Base-by-base conservation (phyloP, 2,888 invertebrate genomes). In the Acanthoscelides obtectus region DNA sequence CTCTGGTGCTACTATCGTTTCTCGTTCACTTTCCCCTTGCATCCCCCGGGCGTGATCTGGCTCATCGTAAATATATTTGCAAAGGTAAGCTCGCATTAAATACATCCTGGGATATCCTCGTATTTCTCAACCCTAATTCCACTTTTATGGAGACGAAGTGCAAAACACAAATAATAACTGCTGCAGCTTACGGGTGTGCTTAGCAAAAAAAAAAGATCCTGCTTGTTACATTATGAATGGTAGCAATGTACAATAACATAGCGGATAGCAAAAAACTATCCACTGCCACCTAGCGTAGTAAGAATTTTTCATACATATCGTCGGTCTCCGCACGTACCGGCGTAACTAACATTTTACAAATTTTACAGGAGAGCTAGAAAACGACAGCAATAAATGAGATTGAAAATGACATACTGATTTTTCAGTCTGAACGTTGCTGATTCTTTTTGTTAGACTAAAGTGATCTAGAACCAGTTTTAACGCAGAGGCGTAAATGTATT, bases 121-220 rank as follows among this genome's bases (percentile, higher is more conserved):
- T 81, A 80, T 81, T 79, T 80, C 78, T 77, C 75, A 67, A 70
- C 75, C 75, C 77, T 80, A 80, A 80, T 81, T 80, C 78, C 79
- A 75, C 75, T 73, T 80, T 80, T 78, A 79, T 80, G 79, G 78
- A 78, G 77, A 78, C 76, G 78, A 75, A 78, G 77, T 77, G 77
- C 77, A 77, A 77, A 77, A 75, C 72, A 74, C 76, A 75, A 76
- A 77, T 77, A 76, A 77, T 77, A 79, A 80, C 79, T 78, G 78
- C 77, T 78, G 73, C 76, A 77, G 77, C 78, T 79, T 77, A 78
- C 75, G 72, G 72, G 74, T 22, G 67, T 70, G 73, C 68, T 71
- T 27, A 63, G 25, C 70, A 68, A 71, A 72, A 68, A 72, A 68
- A 72, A 74, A 71, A 75, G 74, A 74, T 75, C 45, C 45, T 45